Evolutionary conservation across 2,888 invertebrate species (phyloP).

Genomic region (Diaphora mendica): DNA sequence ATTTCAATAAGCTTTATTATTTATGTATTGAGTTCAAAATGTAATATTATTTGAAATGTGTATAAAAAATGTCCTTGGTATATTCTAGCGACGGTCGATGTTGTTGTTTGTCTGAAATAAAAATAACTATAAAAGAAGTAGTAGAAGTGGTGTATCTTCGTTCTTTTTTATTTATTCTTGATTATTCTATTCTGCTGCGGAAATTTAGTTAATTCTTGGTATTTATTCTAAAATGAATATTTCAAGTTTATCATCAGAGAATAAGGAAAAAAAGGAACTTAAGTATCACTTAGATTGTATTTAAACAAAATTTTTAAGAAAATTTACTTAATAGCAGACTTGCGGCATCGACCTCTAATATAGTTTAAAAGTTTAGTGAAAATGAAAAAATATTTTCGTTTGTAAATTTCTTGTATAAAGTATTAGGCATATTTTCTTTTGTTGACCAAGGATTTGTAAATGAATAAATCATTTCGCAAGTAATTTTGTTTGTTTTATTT

Average conservation of each 20-base stretch:
- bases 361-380: conserved; percentile 1
- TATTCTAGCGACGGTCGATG: background rate
- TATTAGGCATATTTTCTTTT: conserved; percentile 27
- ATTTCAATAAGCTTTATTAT: background rate
- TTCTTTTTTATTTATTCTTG: background rate
- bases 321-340: background rate
- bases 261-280: background rate
- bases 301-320: background rate
- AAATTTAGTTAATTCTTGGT: too few species aligned
- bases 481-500: conserved; percentile 19
- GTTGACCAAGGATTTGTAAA: conserved; percentile 51
- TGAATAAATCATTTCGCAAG: conserved; percentile 51
- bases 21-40: background rate
- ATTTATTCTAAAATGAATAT: too few species aligned
- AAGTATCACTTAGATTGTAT: background rate
- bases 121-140: background rate
- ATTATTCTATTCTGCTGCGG: too few species aligned
- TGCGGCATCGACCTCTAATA: background rate
- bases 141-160: background rate
- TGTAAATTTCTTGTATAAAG: conserved; percentile 47
- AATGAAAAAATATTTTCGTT: conserved; percentile 20
- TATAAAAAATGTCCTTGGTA: background rate
- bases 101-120: background rate
- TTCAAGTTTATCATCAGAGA: too few species aligned
- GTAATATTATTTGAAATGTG: background rate